Evolutionary conservation across 2,797 vertebrate genomes (phyloP), one percentile per base, ranked within the genome.

Genomic region (Phrynocephalus vlangalii): DNA sequence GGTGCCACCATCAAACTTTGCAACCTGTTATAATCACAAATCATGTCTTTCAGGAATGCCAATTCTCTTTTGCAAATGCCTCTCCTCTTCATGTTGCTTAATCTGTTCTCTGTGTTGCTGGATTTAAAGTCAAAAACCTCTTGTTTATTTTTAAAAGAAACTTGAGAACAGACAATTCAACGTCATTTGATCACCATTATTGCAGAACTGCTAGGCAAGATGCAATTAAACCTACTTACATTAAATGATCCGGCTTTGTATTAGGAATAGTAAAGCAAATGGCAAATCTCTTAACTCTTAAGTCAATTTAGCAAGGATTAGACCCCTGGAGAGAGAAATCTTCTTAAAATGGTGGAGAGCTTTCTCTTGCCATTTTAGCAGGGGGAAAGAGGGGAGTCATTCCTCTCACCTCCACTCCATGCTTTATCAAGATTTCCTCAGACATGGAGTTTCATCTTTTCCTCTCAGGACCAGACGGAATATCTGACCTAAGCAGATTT

Each of bases 261-360:
- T 75, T 89, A 92, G 91, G 60, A 48, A 71, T 87, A 84, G 86
- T 84, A 38, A 87, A 30, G 85, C 82, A 89, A 92, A 81, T 82
- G 77, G 66, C 22, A 91, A 93, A 90, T 89, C 76, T 90, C 72
- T 90, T 93, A 90, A 91, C 84, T 88, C 60, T 88, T 91, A 88
- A 88, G 87, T 93, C 83, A 91, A 67, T 91, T 93, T 92, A 91
- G 91, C 87, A 91, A 92, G 67, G 71, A 90, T 94, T 91, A 91
- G 84, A 60, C 86, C 87, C 80, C 88, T 71, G 26, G 50, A 86
- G 71, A 60, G 52, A 87, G 18, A 81, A 87, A 79, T 90, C 87
- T 86, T 87, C 88, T 92, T 77, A 87, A 92, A 90, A 73, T 86
- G 67, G 63, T 82, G 22, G 79, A 92, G 85, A 82, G 15, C 8